A percentile compares a stretch with the other conserved stretches of the same genome.
Evolutionary conservation across 2,797 vertebrate genomes (phyloP).

Genomic region (Darevskia mixta): DNA sequence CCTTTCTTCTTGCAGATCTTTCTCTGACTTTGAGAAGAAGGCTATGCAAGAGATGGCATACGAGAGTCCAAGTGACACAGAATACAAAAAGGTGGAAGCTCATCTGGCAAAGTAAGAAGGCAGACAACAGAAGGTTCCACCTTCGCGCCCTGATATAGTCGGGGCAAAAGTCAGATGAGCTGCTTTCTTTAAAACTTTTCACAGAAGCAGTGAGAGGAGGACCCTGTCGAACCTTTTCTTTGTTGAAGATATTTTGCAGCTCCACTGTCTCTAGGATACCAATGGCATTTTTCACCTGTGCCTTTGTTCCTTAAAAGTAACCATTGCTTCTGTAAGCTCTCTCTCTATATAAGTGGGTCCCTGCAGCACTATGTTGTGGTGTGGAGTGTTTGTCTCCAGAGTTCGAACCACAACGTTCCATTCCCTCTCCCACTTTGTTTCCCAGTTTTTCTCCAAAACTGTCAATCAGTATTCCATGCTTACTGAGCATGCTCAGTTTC

Average conservation of each 20-base stretch:
- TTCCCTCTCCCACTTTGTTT: no score
- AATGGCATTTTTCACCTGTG: background rate
- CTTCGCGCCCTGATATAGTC: background rate
- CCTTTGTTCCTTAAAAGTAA: background rate
- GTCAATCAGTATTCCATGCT: no score
- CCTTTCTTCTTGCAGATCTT: slow-evolving; percentile 59
- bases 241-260: background rate
- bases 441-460: no score
- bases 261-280: background rate
- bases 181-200: background rate
- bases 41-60: slow-evolving; percentile 36
- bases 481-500: no score
- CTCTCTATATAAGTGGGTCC: no score
- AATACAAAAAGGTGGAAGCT: slow-evolving; percentile 18
- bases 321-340: background rate
- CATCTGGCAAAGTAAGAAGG: slow-evolving; percentile 12
- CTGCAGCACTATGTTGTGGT: background rate
- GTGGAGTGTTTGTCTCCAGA: no score
- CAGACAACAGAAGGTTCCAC: background rate
- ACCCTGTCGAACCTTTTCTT: background rate
- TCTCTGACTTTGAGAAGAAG: slow-evolving; percentile 49
- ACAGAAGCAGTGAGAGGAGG: background rate
- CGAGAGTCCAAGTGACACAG: background rate
- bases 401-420: no score
- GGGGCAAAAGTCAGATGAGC: background rate